Evolutionary conservation across 2,797 vertebrate species (phyloP).

Genomic region (Scleropages formosus): DNA sequence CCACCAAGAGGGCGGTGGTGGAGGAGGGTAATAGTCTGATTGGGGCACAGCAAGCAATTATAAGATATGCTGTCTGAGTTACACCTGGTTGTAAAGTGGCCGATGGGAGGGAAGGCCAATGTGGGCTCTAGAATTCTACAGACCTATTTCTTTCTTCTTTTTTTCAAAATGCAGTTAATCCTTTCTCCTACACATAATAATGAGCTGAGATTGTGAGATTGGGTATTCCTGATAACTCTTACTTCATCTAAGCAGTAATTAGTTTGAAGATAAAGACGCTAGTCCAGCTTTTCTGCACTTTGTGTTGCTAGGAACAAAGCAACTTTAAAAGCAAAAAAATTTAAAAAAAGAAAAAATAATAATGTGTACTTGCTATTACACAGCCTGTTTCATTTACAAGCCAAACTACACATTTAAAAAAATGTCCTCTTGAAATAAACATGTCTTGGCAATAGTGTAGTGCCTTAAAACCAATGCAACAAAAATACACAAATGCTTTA

Average conservation of each 20-base stretch:
- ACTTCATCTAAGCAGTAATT: too few species aligned
- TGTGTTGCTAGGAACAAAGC: neutral
- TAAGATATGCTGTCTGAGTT: too few species aligned
- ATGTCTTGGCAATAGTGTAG: neutral
- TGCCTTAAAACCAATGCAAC: neutral
- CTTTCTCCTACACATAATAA: too few species aligned
- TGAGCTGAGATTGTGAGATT: too few species aligned
- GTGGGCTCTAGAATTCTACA: neutral
- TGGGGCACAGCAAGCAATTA: too few species aligned
- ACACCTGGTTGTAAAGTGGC: neutral
- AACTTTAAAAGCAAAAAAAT: too few species aligned
- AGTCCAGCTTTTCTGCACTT: neutral
- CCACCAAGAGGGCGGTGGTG: too few species aligned
- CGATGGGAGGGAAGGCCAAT: neutral
- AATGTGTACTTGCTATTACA: too few species aligned
- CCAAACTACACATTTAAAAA: neutral
- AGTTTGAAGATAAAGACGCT: neutral
- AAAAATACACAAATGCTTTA: neutral
- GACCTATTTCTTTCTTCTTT: neutral
- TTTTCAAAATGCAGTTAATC: neutral
- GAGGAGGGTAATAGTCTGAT: too few species aligned
- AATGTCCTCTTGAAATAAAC: slow-evolving; percentile 1
- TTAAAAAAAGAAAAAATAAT: too few species aligned
- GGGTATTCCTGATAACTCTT: too few species aligned
- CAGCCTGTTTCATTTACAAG: too few species aligned